Evolutionary conservation across 1,140 invertebrate species (phyloP).

Genomic region (Tetragonula clypearis): DNA sequence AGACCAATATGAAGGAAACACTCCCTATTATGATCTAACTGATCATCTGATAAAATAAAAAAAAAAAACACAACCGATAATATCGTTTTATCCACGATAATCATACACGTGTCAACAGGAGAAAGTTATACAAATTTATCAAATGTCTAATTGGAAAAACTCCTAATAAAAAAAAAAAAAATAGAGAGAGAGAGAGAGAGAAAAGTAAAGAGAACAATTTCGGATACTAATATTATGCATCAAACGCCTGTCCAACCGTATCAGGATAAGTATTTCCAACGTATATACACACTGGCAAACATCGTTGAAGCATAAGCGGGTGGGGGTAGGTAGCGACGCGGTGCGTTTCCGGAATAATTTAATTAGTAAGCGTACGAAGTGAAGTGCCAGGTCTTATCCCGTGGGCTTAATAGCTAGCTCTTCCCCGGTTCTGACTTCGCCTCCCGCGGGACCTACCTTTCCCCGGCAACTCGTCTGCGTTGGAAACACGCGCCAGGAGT

Average conservation of each 20-base stretch:
- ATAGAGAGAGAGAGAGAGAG: too few species aligned
- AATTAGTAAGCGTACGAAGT: conserved; percentile 70
- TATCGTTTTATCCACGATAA: too few species aligned
- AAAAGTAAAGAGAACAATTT: too few species aligned
- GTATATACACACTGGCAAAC: background rate
- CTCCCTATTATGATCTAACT: too few species aligned
- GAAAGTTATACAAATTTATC: too few species aligned
- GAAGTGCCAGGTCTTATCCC: conserved; percentile 73
- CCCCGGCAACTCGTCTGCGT: conserved; percentile 22
- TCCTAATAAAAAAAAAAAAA: too few species aligned
- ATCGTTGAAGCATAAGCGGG: background rate
- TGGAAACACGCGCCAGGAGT: conserved; percentile 23
- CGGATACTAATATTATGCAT: background rate
- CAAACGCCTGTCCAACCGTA: background rate
- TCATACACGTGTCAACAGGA: too few species aligned
- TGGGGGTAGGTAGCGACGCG: conserved; percentile 4
- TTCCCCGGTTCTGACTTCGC: conserved; percentile 53
- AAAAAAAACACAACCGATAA: too few species aligned
- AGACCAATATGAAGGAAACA: too few species aligned
- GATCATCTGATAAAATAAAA: too few species aligned
- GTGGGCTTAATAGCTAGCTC: conserved; percentile 71
- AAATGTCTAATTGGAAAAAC: too few species aligned
- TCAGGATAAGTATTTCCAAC: background rate
- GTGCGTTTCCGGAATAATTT: conserved; percentile 73
- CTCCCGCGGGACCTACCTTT: conserved; percentile 54